phyloP scores from a whole-genome alignment of 1,140 invertebrate genomes.

The Teleopsis dalmanni region DNA sequence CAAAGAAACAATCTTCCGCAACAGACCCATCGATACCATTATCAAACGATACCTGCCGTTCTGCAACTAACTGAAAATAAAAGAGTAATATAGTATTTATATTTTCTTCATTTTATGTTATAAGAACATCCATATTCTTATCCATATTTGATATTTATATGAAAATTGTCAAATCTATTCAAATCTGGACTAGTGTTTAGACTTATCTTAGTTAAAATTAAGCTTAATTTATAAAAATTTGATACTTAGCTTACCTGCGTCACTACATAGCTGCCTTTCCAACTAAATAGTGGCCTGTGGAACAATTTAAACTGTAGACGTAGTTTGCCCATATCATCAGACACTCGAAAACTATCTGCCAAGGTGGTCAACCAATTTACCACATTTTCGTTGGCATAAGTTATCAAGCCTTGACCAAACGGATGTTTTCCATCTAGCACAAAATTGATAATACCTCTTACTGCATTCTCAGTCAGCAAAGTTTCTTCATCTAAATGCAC shows the following conservation, averaged over 20 bases:
- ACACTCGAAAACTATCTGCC: slow-evolving; percentile 92
- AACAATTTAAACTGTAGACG: slow-evolving; percentile 88
- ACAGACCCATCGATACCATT: slow-evolving; percentile 92
- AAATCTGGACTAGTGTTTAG: too few relatives aligned
- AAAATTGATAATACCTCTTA: slow-evolving; percentile 91
- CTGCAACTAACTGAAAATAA: slow-evolving; percentile 66
- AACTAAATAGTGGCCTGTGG: slow-evolving; percentile 92
- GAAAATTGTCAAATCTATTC: too few relatives aligned
- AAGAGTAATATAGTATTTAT: background rate
- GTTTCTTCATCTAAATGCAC: slow-evolving; percentile 98
- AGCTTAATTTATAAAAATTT: background rate
- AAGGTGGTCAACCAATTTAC: slow-evolving; percentile 96
- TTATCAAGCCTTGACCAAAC: slow-evolving; percentile 96
- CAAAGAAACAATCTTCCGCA: slow-evolving; percentile 96
- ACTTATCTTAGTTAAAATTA: too few relatives aligned
- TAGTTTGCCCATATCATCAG: slow-evolving; percentile 95
- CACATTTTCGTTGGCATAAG: slow-evolving; percentile 93
- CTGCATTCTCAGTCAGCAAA: slow-evolving; percentile 84
- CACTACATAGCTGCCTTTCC: slow-evolving; percentile 95
- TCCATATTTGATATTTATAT: too few relatives aligned
- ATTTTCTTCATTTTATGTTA: too few relatives aligned
- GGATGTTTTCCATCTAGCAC: slow-evolving; percentile 89
- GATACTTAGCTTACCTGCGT: slow-evolving; percentile 59
- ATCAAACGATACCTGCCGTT: slow-evolving; percentile 87
- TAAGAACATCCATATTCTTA: too few relatives aligned